phyloP scores from a whole-genome alignment of 2,113 vertebrate genomes.

The Calonectris borealis region DNA sequence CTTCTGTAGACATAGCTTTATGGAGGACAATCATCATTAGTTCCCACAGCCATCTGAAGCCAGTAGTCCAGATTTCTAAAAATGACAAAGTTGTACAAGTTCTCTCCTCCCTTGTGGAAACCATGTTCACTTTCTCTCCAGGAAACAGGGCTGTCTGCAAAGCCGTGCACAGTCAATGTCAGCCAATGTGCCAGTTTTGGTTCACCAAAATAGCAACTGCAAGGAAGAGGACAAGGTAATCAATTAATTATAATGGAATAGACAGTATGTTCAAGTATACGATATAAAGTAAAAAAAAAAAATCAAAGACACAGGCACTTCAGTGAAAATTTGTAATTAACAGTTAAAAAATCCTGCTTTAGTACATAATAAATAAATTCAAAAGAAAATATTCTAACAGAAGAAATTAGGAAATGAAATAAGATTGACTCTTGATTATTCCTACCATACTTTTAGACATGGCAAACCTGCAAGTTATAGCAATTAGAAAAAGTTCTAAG shows the following conservation, averaged over 20 bases:
- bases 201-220: conserved; percentile 81
- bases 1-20: conserved; percentile 23
- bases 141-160: conserved; percentile 88
- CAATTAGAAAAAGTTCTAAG: neutral
- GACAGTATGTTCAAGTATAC: neutral
- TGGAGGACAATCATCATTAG: conserved; percentile 83
- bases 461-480: neutral
- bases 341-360: neutral
- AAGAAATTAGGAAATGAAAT: neutral
- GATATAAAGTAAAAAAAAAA: neutral
- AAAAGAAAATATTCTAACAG: neutral
- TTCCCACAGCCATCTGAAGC: conserved; percentile 86
- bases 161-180: conserved; percentile 87
- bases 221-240: conserved; percentile 25
- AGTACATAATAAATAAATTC: neutral
- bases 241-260: neutral
- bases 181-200: conserved; percentile 78
- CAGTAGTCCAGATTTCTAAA: conserved; percentile 87
- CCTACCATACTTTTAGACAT: neutral
- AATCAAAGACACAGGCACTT: neutral
- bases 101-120: conserved; percentile 86
- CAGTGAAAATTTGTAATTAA: neutral
- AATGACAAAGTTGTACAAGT: conserved; percentile 88
- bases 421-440: neutral
- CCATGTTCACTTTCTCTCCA: conserved; percentile 86